Conservation (phyloP, 2,113 vertebrate genomes). For the Fregata magnificens region DNA sequence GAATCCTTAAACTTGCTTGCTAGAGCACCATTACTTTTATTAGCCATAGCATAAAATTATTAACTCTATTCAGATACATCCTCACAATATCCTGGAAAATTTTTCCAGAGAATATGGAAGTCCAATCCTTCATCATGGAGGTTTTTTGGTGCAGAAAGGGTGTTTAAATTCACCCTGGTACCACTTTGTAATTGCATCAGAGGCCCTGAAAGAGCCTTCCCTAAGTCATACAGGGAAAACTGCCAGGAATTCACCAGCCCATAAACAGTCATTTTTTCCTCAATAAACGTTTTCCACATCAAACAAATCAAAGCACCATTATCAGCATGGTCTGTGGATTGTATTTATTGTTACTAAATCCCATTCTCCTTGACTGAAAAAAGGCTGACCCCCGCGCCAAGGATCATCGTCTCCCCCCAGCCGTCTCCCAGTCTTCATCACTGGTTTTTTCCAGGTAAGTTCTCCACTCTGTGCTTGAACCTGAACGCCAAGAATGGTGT, state of each 20-base stretch:
- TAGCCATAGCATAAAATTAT: neutral
- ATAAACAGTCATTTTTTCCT: neutral
- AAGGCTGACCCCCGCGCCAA: no score
- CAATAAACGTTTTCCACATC: neutral
- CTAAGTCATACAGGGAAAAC: neutral
- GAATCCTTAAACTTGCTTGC: neutral
- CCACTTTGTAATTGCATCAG: neutral
- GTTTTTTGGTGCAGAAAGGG: neutral
- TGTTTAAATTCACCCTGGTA: neutral
- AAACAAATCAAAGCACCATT: neutral
- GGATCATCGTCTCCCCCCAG: neutral
- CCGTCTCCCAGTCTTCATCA: neutral
- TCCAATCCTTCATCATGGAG: fast-evolving
- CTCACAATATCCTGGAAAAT: neutral
- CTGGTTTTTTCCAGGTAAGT: fast-evolving
- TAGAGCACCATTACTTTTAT: neutral
- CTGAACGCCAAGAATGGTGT: neutral
- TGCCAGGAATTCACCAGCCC: neutral
- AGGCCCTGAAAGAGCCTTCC: neutral
- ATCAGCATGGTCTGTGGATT: neutral
- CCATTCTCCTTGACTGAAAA: neutral
- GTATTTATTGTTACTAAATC: neutral
- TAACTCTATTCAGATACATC: neutral
- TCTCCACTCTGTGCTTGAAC: neutral
- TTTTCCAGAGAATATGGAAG: neutral